Base-by-base conservation (phyloP, 2,113 vertebrate species). In the Jaculus jaculus region DNA sequence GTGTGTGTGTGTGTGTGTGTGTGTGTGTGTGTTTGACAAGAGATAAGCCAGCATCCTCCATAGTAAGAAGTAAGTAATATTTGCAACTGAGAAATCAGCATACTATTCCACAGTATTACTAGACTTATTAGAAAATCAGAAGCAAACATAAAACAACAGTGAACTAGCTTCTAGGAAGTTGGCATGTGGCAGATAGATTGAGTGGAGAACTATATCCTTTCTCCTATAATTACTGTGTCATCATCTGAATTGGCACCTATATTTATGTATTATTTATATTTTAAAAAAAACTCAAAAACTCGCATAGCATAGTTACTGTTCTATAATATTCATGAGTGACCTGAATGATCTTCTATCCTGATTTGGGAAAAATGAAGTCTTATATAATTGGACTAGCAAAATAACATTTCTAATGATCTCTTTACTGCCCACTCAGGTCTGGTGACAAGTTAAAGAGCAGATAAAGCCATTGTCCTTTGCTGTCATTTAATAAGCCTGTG, bases 41-140 rank as follows among this genome's bases (percentile, higher is more conserved):
- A 28, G 24, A 23, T 75, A 71, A 80, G 39, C 78, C 58, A 58
- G 7, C 20, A 13, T 58, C 30, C 69, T 63, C 63, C 32, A 32
- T 9, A 66, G 3, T 7, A 91, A 15, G 13, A 86, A 89, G 72
- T 54, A 47, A 61, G 74, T 32, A 65, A 51, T 42, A 37, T 72
- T 75, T 84, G 5, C 32, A 89, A 89, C 39, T 58, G 28, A 77
- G 92, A 89, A 77, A 81, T 32, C 16, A 42, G 68, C 5, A 28
- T n/a, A 8, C 11, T 15, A n/a, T 26, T 54, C 32, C 71, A 11
- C 20, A 42, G 26, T 34, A 37, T 51, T 8, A 12, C 28, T 15
- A 84, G 7, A 26, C 30, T 17, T 26, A 42, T 85, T 78, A 82
- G 24, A 77, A 90, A 88, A 77, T 32, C 32, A 7, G 9, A 85